Base-by-base conservation (phyloP, 92 coral and sea anemone species). In the Ricordea florida region DNA sequence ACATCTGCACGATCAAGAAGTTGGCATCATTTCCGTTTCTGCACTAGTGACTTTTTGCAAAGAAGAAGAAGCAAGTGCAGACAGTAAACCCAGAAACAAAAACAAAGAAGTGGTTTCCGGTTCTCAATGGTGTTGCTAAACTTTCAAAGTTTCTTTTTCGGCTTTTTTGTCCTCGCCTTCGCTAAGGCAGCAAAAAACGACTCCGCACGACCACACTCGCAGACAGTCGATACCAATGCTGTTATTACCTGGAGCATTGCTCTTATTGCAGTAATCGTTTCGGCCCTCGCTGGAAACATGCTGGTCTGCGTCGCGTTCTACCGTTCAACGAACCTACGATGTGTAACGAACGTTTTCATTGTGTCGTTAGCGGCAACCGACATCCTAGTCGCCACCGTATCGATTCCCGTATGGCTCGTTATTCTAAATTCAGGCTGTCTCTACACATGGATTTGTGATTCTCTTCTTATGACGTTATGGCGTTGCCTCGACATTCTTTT, bases 371-470 rank as follows among this genome's bases (percentile, higher is more conserved):
- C 97, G 3, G 77, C 74, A 27, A 91, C 97, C 0, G 97, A 91
- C 25, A 83, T 91, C 16, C 71, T 79, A 13, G 93, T 91, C 8
- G 97, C 97, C 0, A 41, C 90, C 3, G 72, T 91, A 17, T 87
- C 97, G 3, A 87, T 83, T 42, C 97, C 97, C 0, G 37, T 91
- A 30, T 91, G 97, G 97, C 83, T 91, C 33, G 81, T 79, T 44
- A 61, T 91, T 38, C 93, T 79, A 30, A 67, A 87, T 30, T 32
- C 71, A 0, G 83, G 69, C n/a, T 89, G 89, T 10, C 43, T 89
- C 22, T 68, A 79, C 26, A 58, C 27, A 1, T 6, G 6, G 20
- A 20, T 53, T 3, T 85, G 81, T 45, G 43, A 31, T 25, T 35
- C 13, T 15, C 51, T 76, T 25, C 43, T 81, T 29, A 68, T 66